These are phyloP conservation scores for Drosophila emarginata DNA, from an alignment of 2,888 invertebrate species.

Conservation along the genomic window DNA sequence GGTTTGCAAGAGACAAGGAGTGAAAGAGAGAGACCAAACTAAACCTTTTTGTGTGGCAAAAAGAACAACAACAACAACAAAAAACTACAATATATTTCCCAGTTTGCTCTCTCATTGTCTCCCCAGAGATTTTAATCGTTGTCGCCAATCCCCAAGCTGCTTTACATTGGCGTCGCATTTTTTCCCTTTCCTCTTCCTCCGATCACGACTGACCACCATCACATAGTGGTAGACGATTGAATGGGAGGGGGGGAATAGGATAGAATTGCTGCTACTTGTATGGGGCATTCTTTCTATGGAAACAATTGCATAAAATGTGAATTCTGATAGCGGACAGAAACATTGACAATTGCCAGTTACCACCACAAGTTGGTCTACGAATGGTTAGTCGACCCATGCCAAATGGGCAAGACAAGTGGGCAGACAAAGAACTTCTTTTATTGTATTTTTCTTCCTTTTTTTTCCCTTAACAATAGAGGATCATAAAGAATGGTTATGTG, in stretches of 20 bases:
- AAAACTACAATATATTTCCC: conserved; percentile 25
- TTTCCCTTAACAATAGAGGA: neutral
- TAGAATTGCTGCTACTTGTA: conserved; percentile 38
- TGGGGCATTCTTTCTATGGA: conserved; percentile 57
- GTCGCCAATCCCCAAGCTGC: conserved; percentile 67
- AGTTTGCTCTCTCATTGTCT: conserved; percentile 35
- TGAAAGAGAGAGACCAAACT: conserved; percentile 26
- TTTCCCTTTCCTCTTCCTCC: conserved; percentile 57
- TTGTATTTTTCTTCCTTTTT: neutral
- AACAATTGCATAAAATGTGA: conserved; percentile 78
- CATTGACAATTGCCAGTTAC: conserved; percentile 36
- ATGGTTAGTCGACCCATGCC: neutral
- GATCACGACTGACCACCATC: conserved; percentile 66
- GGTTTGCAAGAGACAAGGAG: conserved; percentile 46
- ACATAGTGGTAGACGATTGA: conserved; percentile 37
- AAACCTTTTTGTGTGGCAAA: conserved; percentile 69
- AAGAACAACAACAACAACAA: conserved; percentile 47
- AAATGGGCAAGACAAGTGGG: conserved; percentile 43
- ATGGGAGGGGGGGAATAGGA: conserved; percentile 17
- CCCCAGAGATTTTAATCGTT: conserved; percentile 77
- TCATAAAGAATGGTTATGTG: neutral
- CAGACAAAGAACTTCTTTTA: conserved; percentile 7
- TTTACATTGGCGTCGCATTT: conserved; percentile 75
- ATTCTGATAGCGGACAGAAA: conserved; percentile 71
- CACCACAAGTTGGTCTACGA: neutral